Base-by-base conservation (phyloP, 2,888 invertebrate genomes). In the Ypsolopha sequella region DNA sequence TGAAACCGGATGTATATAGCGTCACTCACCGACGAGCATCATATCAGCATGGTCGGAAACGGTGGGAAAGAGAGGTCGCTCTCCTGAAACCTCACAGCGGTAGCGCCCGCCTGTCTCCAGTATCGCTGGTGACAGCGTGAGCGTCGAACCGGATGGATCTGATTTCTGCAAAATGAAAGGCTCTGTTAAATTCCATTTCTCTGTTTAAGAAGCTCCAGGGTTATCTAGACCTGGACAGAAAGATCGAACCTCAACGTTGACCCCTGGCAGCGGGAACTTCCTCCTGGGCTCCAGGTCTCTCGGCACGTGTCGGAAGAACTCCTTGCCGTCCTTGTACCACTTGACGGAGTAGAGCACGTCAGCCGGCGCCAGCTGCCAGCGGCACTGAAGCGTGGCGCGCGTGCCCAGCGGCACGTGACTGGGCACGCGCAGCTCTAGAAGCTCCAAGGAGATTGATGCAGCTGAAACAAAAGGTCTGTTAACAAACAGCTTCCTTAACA, bases 241-340 rank as follows among this genome's bases (percentile, higher is more conserved):
- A 51, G 24, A 24, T 89, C 92, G 91, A 80, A 95, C 95, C 87
- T 95, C 93, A 41, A 95, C 95, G 64, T 91, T 91, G 53, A 96
- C 93, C 59, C 95, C 95, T 0, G 93, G 93, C 60, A 94, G 81
- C 51, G 89, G 88, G 73, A 95, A 95, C 64, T 92, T 91, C 76
- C 94, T 92, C 41, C 92, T 91, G 1, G 94, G 93, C 54, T 95
- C 95, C 68, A 89, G 89, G 75, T 95, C 95, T 51, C 92, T 88
- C 14, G 95, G 95, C 60, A 95, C 93, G 78, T 92, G 95, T 56
- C 95, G 89, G 87, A 94, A 95, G 87, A 95, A 95, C 82, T 95
- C 95, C 75, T 93, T 91, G 59, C 95, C 95, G 72, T 95, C 95
- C 73, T 95, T 95, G 87, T 95, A 95, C 95, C 95, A 96, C 84